Evolutionary conservation across 2,888 invertebrate species (phyloP), one percentile per base, ranked within the genome.

Genomic region (Matsumyia berberina): DNA sequence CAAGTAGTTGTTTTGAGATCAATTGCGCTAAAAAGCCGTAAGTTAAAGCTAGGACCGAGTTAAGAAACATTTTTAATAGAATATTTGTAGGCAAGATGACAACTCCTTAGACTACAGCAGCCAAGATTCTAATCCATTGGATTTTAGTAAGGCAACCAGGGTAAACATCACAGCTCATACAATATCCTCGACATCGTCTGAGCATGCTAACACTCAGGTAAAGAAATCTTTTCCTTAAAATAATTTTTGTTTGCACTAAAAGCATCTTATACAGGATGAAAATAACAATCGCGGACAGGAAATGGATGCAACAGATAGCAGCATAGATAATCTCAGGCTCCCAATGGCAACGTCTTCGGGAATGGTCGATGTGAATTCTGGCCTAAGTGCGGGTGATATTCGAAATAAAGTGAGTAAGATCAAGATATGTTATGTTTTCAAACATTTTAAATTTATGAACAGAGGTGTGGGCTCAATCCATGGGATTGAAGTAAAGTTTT

Each of bases 51-150:
- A n/a, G n/a, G n/a, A n/a, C n/a, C n/a, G n/a, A n/a, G n/a, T n/a
- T n/a, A n/a, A n/a, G n/a, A n/a, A n/a, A n/a, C n/a, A n/a, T n/a
- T n/a, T 24, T 24, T 24, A 24, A 24, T 24, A 24, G n/a, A n/a
- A n/a, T 24, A 9, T 39, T 33, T 24, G 15, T 29, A 88, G 88
- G 57, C 89, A 88, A 35, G 91, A 91, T 69, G 90, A 91, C 11
- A 90, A 90, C 74, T 90, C 91, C 0, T 81, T 91, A 67, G 91
- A 91, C 72, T 91, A 90, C 77, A 90, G 90, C 83, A 90, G 90
- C 64, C 89, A 91, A 88, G 89, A 90, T 86, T 88, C 93, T 37
- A 92, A 92, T 89, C 93, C 93, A 1, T 86, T 93, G 70, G 93
- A 93, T 89, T 93, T 92, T 87, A 93, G 93, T 87, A 93, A 92